phyloP scores from a whole-genome alignment of 2,888 invertebrate genomes.

The Heliconius aoede region DNA sequence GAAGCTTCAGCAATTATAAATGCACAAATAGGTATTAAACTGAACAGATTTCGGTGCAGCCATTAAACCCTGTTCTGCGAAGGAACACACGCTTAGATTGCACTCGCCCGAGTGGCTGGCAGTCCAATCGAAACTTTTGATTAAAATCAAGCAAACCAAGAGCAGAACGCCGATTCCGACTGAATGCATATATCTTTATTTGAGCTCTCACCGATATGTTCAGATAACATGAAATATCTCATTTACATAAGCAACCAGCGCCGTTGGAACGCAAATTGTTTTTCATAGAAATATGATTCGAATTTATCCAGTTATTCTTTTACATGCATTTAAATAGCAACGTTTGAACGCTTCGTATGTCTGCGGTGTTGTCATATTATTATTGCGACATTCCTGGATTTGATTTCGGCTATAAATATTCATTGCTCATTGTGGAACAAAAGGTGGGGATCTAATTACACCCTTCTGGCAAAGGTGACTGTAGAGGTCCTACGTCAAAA shows the following conservation, averaged over 20 bases:
- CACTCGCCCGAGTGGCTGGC: conserved; percentile 70
- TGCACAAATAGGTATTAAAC: conserved; percentile 76
- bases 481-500: conserved; percentile 66
- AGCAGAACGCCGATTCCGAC: conserved; percentile 64
- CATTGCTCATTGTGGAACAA: conserved; percentile 74
- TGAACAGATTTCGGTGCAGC: conserved; percentile 68
- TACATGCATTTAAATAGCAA: conserved; percentile 20
- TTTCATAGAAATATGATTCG: conserved; percentile 18
- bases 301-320: conserved; percentile 19
- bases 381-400: conserved; percentile 15
- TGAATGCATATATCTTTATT: conserved; percentile 79
- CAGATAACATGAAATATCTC: conserved; percentile 60
- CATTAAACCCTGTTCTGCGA: conserved; percentile 69
- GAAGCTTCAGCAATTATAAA: conserved; percentile 72
- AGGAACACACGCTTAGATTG: conserved; percentile 62
- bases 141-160: conserved; percentile 81
- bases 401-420: conserved; percentile 74
- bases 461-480: conserved; percentile 59
- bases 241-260: conserved; percentile 31
- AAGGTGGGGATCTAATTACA: conserved; percentile 66
- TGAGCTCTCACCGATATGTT: conserved; percentile 71
- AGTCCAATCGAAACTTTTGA: conserved; percentile 82
- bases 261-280: conserved; percentile 42
- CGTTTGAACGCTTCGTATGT: conserved; percentile 12
- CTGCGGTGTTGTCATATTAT: conserved; percentile 12